phyloP scores from a whole-genome alignment of 2,797 vertebrate genomes.

The Graptemys geographica region DNA sequence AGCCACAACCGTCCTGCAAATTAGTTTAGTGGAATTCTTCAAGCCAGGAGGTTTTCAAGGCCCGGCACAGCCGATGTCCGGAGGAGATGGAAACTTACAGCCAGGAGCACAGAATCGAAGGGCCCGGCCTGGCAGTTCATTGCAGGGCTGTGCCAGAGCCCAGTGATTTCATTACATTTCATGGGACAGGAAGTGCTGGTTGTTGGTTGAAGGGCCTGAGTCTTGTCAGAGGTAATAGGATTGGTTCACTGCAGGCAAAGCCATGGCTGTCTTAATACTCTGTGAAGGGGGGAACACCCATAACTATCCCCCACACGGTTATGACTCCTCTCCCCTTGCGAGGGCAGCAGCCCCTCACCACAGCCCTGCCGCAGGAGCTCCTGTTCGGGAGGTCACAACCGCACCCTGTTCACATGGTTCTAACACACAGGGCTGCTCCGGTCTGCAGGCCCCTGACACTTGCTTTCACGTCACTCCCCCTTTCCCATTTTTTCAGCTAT shows the following conservation, averaged over 20 bases:
- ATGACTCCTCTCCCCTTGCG: neutral
- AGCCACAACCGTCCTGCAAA: accelerated
- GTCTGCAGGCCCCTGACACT: neutral
- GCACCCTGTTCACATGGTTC: accelerated
- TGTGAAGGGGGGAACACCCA: neutral
- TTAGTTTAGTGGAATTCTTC: neutral
- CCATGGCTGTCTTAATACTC: neutral
- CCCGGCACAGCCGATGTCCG: neutral
- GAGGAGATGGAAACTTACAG: neutral
- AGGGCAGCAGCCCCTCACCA: neutral
- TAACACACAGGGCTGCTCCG: neutral
- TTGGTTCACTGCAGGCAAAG: neutral
- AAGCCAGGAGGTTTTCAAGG: accelerated
- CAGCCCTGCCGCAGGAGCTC: neutral
- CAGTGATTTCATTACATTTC: neutral
- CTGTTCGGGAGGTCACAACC: neutral
- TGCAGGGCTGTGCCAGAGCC: neutral
- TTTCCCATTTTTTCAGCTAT: neutral
- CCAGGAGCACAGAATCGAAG: neutral
- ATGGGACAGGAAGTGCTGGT: accelerated
- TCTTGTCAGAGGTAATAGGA: neutral
- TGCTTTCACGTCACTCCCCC: neutral
- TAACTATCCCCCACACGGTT: neutral
- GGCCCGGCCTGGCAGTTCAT: neutral
- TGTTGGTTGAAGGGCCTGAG: neutral